Evolutionary conservation across 1,140 invertebrate species (phyloP), one percentile per base, ranked within the genome.

Genomic region (Camponotus floridanus): DNA sequence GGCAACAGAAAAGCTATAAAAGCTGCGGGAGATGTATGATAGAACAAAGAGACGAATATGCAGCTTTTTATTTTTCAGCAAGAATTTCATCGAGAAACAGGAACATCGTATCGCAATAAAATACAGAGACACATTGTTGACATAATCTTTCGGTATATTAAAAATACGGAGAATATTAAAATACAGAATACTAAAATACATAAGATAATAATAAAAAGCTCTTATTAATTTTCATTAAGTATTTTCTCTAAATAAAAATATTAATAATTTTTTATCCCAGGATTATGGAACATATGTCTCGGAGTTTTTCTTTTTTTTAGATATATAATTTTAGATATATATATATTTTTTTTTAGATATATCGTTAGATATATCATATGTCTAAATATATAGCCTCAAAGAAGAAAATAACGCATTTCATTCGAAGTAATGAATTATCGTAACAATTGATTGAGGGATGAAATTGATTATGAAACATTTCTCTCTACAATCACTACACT

Each of bases 31-130:
- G 64, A 70, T 57, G 26, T 33, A 48, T 18, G 74, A 45, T 51
- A 21, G 2, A 26, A 79, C 57, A 70, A 55, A 6, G 39, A 70
- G 45, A 68, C 11, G 55, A 68, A 79, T 26, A 39, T 45, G n/a
- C n/a, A 36, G 13, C n/a, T 9, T 6, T n/a, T 68, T 18, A 65
- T 18, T 55, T 51, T 21, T 31, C 31, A 31, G 9, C 61, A 8
- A 55, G 18, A 79, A 55, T 68, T 68, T 79, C 33, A 33, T 4
- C 55, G 42, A 26, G 26, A 68, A 68, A 67, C 21, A 67, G 1
- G 15, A 26, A 26, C 26, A 26, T 79, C 39, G 31, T 4, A 31
- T 26, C 21, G 67, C n/a, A 21, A 57, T 57, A 8, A 78, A 78
- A 9, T 48, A 36, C 21, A 2, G 31, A 67, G 31, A 36, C 15